phyloP scores from a whole-genome alignment of 2,888 invertebrate species.

The Drosophila atripex region DNA sequence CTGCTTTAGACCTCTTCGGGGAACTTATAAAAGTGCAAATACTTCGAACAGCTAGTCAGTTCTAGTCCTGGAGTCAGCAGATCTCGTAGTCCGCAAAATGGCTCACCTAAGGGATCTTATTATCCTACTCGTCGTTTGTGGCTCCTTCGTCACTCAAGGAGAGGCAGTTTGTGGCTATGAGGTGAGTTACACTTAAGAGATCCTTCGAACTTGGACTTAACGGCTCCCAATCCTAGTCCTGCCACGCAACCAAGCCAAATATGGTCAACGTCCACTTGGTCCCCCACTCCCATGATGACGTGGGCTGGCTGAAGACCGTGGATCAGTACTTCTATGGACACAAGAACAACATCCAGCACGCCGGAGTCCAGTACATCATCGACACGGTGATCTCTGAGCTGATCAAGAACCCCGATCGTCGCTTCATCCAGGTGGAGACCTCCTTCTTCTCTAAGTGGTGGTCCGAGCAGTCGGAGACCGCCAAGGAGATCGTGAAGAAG shows the following conservation, averaged over 20 bases:
- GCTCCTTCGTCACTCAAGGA: slow-evolving; percentile 26
- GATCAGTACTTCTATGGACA: slow-evolving; percentile 96
- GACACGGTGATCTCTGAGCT: slow-evolving; percentile 93
- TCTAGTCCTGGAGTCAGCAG: slow-evolving; percentile 4
- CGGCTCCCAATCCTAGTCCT: slow-evolving; percentile 85
- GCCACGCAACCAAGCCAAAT: slow-evolving; percentile 86
- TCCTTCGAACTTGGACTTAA: neutral
- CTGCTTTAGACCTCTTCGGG: neutral
- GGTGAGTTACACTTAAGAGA: slow-evolving; percentile 6
- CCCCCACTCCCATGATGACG: slow-evolving; percentile 96
- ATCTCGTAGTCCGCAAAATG: neutral
- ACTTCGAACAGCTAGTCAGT: neutral
- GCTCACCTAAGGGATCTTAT: neutral
- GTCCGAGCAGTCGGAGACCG: slow-evolving; percentile 87
- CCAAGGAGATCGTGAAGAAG: slow-evolving; percentile 86
- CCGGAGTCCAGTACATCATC: slow-evolving; percentile 95
- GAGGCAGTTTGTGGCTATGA: slow-evolving; percentile 49
- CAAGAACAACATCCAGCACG: slow-evolving; percentile 88
- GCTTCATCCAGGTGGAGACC: slow-evolving; percentile 95
- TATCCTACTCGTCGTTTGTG: neutral
- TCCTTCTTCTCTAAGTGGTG: slow-evolving; percentile 95
- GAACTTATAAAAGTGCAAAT: neutral
- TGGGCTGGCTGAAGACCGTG: slow-evolving; percentile 97
- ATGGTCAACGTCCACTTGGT: slow-evolving; percentile 93
- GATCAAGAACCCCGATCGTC: slow-evolving; percentile 88